Evolutionary conservation across 2,888 invertebrate species (phyloP), one percentile per base, ranked within the genome.

Genomic region (Pteria penguin): DNA sequence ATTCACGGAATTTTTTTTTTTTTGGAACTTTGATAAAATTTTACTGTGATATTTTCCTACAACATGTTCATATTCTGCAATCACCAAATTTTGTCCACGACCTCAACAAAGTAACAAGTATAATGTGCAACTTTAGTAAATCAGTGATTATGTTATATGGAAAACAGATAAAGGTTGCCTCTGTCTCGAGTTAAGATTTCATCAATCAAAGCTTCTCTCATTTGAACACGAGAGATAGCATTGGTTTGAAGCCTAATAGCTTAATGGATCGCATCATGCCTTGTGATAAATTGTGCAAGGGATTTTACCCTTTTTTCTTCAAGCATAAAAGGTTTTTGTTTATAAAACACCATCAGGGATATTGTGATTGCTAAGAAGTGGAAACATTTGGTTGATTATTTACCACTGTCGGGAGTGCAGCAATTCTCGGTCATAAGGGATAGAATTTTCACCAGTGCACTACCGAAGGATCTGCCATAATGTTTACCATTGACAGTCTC

Each of bases 241-340:
- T 60, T 60, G 27, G 27, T 60, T 22, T 60, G 27, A 27, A 60
- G 27, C 24, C 4, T 60, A 60, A 60, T 60, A n/a, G 27, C 60
- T 60, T 60, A 60, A 60, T 60, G 60, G 60, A 60, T 24, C 60
- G 27, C 22, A 60, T 60, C 60, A 45, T 60, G 32, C 29, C 55
- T 52, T 24, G 2, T 29, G 67, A 31, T 67, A 29, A 54, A 67
- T 54, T 67, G 55, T 55, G 52, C 24, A 29, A 29, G 52, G 63
- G n/a, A 27, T 26, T 60, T 60, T 60, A n/a, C 60, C 27, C 27
- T n/a, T 27, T 11, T 4, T 26, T 60, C 27, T 26, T 26, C 60
- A 18, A 27, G 27, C 22, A 26, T 60, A 26, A 60, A 60, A 60
- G 27, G 60, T 60, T 26, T 60, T 14, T n/a, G 11, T 24, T 60